phyloP scores from a whole-genome alignment of 2,797 vertebrate genomes.

The Tapirus indicus region DNA sequence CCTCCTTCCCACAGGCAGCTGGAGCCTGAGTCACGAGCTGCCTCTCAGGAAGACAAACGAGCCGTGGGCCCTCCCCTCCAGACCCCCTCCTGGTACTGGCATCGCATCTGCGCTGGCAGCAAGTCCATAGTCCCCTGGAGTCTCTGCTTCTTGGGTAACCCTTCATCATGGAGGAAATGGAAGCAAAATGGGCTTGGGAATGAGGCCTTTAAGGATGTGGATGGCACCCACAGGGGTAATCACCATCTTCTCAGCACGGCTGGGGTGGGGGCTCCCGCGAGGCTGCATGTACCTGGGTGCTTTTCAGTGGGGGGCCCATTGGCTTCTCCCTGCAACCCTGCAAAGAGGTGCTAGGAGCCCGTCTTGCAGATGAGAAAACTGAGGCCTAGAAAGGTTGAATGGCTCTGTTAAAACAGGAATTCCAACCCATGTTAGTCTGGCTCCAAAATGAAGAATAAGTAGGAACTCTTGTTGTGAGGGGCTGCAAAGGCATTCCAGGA shows the following conservation, averaged over 20 bases:
- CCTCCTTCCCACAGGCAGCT: conserved; percentile 77
- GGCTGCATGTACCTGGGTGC: not conserved
- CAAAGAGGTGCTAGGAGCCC: not conserved
- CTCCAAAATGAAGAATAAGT: not conserved
- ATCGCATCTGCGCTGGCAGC: not conserved
- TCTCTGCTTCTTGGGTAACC: not conserved
- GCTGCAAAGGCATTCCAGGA: not conserved
- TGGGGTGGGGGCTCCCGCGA: too few relatives aligned
- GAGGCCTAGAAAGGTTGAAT: not conserved
- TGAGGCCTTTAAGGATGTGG: not conserved
- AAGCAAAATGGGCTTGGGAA: not conserved
- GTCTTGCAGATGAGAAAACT: not conserved
- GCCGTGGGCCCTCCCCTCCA: conserved; percentile 11
- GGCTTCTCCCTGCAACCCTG: not conserved
- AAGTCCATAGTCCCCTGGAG: not conserved
- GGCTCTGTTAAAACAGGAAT: not conserved
- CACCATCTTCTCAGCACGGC: not conserved
- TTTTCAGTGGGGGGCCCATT: fast-evolving
- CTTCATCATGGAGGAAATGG: not conserved
- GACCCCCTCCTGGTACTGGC: not conserved
- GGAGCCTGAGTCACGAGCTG: conserved; percentile 79
- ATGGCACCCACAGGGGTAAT: not conserved
- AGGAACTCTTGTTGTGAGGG: not conserved
- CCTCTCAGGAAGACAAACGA: conserved; percentile 59
- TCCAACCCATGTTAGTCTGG: not conserved